phyloP scores from a whole-genome alignment of 1,140 invertebrate species.

The Odontomachus brunneus region DNA sequence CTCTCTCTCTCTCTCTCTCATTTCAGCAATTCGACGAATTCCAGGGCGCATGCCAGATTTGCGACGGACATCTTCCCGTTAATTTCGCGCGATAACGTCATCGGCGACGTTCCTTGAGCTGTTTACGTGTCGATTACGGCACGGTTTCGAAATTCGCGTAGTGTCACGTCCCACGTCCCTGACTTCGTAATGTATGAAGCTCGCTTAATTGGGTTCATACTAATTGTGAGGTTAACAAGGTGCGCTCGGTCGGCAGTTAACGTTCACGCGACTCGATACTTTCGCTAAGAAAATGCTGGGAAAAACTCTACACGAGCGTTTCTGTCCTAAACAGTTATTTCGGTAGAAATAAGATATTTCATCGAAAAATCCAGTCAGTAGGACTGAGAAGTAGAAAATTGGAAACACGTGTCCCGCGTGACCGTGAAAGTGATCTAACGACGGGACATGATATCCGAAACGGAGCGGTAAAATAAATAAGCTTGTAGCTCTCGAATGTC shows the following conservation, averaged over 20 bases:
- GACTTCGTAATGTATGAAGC: not conserved
- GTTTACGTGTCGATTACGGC: not conserved
- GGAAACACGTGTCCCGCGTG: too few species aligned
- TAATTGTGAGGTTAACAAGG: not conserved
- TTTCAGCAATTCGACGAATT: not conserved
- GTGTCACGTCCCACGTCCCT: not conserved
- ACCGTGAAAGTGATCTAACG: too few species aligned
- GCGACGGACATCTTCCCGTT: not conserved
- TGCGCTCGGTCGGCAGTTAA: not conserved
- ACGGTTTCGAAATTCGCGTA: slow-evolving; percentile 12
- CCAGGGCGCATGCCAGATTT: not conserved
- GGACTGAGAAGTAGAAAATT: too few species aligned
- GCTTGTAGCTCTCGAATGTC: not conserved
- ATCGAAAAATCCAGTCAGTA: too few species aligned
- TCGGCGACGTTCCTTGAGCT: not conserved
- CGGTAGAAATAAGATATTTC: too few species aligned
- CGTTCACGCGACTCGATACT: not conserved
- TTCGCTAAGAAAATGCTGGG: too few species aligned
- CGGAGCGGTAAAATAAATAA: too few species aligned
- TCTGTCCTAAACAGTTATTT: too few species aligned
- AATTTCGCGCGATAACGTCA: not conserved
- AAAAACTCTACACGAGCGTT: too few species aligned
- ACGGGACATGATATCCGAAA: too few species aligned
- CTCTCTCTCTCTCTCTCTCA: not conserved
- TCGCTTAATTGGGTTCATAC: not conserved